Conservation (phyloP, 2,888 invertebrate genomes). For the Idaea aversata region DNA sequence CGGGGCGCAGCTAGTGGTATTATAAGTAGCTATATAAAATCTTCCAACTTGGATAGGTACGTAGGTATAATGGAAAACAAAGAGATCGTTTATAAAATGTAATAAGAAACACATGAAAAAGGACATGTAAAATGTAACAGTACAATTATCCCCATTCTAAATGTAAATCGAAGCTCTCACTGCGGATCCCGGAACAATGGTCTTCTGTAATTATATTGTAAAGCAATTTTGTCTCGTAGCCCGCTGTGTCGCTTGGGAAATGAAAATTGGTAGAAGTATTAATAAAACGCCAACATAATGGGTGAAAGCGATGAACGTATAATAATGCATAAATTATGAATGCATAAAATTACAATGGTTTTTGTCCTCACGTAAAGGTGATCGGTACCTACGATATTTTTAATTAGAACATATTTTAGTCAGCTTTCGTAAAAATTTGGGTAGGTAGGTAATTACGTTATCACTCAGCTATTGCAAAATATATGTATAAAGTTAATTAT, state of each 20-base stretch:
- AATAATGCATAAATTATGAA: conserved; percentile 55
- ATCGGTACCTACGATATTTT: not conserved
- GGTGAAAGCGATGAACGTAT: conserved; percentile 41
- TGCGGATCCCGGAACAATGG: conserved; percentile 57
- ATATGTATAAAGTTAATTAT: too few relatives aligned
- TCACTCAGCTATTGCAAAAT: too few relatives aligned
- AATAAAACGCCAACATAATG: conserved; percentile 49
- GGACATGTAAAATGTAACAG: conserved; percentile 10
- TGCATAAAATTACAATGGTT: conserved; percentile 41
- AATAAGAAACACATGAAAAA: conserved; percentile 8
- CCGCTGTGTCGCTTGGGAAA: conserved; percentile 42
- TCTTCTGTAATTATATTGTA: conserved; percentile 70
- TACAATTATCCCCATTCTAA: conserved; percentile 53
- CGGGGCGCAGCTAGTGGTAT: too few relatives aligned
- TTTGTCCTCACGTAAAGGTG: conserved; percentile 21
- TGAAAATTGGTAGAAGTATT: conserved; percentile 56
- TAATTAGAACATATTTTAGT: not conserved
- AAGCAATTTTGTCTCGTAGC: conserved; percentile 64
- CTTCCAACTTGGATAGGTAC: too few relatives aligned
- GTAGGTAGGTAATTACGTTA: too few relatives aligned
- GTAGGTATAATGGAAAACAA: not conserved
- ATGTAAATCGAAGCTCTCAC: conserved; percentile 65
- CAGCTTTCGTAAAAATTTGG: not conserved
- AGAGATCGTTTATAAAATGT: conserved; percentile 7
- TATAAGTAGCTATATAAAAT: too few relatives aligned